Percentiles rank a stretch among this genome's conserved stretches.
Evolutionary conservation across 1,140 invertebrate species (phyloP).

Genomic region (Penaeus chinensis): DNA sequence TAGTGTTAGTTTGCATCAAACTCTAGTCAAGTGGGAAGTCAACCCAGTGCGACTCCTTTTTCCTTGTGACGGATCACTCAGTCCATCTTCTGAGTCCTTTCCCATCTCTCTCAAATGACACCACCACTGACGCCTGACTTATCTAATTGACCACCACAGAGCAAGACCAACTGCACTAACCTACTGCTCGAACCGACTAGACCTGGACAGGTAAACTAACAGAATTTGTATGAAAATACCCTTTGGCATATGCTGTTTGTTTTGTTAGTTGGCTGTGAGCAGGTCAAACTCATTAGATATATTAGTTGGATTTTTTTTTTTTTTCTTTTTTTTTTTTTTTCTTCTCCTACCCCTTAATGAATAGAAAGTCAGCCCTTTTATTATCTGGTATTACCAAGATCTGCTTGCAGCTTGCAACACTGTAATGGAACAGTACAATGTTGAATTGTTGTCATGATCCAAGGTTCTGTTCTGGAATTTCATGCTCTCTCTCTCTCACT

Average conservation of each 20-base stretch:
- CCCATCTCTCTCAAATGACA: not conserved
- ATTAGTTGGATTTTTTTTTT: not conserved
- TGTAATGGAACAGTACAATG: constrained; percentile 27
- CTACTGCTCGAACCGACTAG: constrained; percentile 43
- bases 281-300: constrained; percentile 24
- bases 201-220: constrained; percentile 47
- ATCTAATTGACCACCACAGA: constrained; percentile 49
- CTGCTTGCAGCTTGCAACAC: constrained; percentile 46
- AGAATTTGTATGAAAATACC: constrained; percentile 29
- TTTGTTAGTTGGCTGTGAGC: constrained; percentile 40
- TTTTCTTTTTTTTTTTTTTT: not conserved
- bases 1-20: constrained; percentile 19
- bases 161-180: constrained; percentile 49
- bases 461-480: constrained; percentile 37
- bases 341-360: no score
- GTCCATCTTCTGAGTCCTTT: constrained; percentile 3
- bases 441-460: constrained; percentile 38
- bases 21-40: constrained; percentile 46
- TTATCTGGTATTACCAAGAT: constrained; percentile 24
- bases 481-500: not conserved
- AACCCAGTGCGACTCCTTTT: not conserved
- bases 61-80: constrained; percentile 41
- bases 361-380: not conserved
- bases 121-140: constrained; percentile 39
- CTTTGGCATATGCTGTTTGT: constrained; percentile 23